Conservation (phyloP, 1,140 invertebrate genomes). For the Drosophila virilis region DNA sequence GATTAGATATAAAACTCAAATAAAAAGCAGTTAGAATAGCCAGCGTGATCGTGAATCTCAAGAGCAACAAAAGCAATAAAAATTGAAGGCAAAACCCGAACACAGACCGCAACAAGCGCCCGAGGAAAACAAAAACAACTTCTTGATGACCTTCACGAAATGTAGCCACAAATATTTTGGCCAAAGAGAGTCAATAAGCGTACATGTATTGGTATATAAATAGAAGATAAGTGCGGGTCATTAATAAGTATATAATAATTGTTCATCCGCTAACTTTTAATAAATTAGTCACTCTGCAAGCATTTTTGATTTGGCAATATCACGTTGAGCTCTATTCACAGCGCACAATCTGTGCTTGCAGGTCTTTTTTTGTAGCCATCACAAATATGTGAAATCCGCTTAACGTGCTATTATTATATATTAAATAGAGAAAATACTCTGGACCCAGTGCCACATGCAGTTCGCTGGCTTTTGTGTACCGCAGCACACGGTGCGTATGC, state of each 20-base stretch:
- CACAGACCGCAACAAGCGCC: slow-evolving; percentile 28
- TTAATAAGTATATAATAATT: slow-evolving; percentile 44
- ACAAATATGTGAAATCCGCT: slow-evolving; percentile 56
- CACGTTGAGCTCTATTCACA: slow-evolving; percentile 2
- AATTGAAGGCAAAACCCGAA: slow-evolving; percentile 46
- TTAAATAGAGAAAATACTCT: slow-evolving; percentile 26
- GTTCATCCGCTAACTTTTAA: slow-evolving; percentile 2
- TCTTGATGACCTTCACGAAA: slow-evolving; percentile 53
- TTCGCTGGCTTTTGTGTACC: neutral
- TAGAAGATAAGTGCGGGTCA: slow-evolving; percentile 11
- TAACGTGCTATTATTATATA: slow-evolving; percentile 48
- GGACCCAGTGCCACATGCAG: slow-evolving; percentile 7
- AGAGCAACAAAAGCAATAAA: slow-evolving; percentile 39
- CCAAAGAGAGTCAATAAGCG: slow-evolving; percentile 11
- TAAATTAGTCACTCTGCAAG: slow-evolving; percentile 4
- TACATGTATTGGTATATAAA: slow-evolving; percentile 10
- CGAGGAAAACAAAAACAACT: slow-evolving; percentile 36
- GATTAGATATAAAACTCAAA: slow-evolving; percentile 38
- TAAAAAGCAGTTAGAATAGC: slow-evolving; percentile 64
- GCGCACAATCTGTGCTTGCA: neutral
- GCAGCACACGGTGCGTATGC: slow-evolving; percentile 62
- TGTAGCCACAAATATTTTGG: slow-evolving; percentile 19
- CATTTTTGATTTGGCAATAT: slow-evolving; percentile 24
- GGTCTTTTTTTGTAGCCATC: neutral
- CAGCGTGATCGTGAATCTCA: slow-evolving; percentile 63